phyloP scores from a whole-genome alignment of 2,888 invertebrate genomes.

The Tryphoninae sp. region DNA sequence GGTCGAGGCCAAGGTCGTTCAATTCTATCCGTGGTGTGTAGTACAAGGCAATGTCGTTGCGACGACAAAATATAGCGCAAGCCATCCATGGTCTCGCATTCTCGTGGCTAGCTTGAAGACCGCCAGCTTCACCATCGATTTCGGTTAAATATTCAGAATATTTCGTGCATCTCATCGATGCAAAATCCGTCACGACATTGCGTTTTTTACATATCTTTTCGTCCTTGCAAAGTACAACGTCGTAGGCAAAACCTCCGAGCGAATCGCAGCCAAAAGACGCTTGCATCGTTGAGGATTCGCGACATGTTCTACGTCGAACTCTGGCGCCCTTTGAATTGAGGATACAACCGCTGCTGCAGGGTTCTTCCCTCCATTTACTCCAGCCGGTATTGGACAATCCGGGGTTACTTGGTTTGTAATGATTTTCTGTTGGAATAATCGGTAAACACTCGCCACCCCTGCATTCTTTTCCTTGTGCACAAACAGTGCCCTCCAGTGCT shows the following conservation, averaged over 20 bases:
- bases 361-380: constrained; percentile 85
- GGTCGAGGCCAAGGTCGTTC: constrained; percentile 87
- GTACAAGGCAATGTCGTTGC: constrained; percentile 85
- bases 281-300: constrained; percentile 77
- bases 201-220: constrained; percentile 85
- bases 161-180: constrained; percentile 85
- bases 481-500: constrained; percentile 91
- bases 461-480: constrained; percentile 85
- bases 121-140: constrained; percentile 86
- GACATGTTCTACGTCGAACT: constrained; percentile 84
- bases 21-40: constrained; percentile 90
- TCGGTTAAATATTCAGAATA: constrained; percentile 85
- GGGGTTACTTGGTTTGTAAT: constrained; percentile 72
- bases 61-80: constrained; percentile 89
- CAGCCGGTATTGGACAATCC: constrained; percentile 83
- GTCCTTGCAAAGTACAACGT: constrained; percentile 87
- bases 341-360: constrained; percentile 87
- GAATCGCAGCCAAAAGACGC: constrained; percentile 64
- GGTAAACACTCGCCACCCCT: constrained; percentile 74
- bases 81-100: constrained; percentile 89
- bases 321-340: constrained; percentile 85
- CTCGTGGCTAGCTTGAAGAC: constrained; percentile 89
- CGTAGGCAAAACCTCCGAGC: constrained; percentile 77
- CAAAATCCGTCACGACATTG: constrained; percentile 83
- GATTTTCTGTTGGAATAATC: constrained; percentile 12